Evolutionary conservation across 2,888 invertebrate genomes (phyloP).

Genomic region (Xanthia togata): DNA sequence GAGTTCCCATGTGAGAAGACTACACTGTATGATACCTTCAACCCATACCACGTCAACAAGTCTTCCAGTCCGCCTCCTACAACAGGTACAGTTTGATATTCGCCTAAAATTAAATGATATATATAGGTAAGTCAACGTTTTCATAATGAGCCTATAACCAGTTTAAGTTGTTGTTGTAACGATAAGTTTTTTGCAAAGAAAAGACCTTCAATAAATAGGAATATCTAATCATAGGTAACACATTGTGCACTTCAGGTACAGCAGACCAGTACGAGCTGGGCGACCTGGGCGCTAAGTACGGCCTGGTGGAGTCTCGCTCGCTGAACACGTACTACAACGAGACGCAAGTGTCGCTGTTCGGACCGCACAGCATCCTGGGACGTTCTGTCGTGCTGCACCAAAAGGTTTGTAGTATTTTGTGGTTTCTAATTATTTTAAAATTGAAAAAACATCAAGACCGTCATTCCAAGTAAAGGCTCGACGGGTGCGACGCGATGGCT

Average conservation of each 20-base stretch:
- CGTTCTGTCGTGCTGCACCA: conserved; percentile 96
- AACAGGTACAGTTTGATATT: conserved; percentile 76
- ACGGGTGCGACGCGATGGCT: no score
- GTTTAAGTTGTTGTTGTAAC: no score
- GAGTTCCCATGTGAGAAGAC: conserved; percentile 97
- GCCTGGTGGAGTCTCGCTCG: conserved; percentile 92
- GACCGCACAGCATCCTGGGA: conserved; percentile 95
- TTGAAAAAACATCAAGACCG: not conserved
- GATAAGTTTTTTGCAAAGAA: not conserved
- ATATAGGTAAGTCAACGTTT: no score
- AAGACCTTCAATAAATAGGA: accelerated
- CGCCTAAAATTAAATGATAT: not conserved
- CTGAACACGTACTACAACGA: conserved; percentile 93
- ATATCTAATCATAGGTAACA: not conserved
- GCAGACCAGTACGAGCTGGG: conserved; percentile 97
- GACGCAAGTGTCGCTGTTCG: conserved; percentile 95
- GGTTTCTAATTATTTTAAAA: not conserved
- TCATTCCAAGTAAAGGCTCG: not conserved
- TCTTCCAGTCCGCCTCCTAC: conserved; percentile 91
- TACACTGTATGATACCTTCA: conserved; percentile 96
- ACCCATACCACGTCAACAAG: conserved; percentile 94
- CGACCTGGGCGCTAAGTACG: conserved; percentile 96
- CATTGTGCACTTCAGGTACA: conserved; percentile 89
- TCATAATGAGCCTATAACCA: no score
- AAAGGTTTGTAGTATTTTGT: conserved; percentile 79